Base-by-base conservation (phyloP, 2,888 invertebrate species). In the Paralinhomoeus sp. region DNA sequence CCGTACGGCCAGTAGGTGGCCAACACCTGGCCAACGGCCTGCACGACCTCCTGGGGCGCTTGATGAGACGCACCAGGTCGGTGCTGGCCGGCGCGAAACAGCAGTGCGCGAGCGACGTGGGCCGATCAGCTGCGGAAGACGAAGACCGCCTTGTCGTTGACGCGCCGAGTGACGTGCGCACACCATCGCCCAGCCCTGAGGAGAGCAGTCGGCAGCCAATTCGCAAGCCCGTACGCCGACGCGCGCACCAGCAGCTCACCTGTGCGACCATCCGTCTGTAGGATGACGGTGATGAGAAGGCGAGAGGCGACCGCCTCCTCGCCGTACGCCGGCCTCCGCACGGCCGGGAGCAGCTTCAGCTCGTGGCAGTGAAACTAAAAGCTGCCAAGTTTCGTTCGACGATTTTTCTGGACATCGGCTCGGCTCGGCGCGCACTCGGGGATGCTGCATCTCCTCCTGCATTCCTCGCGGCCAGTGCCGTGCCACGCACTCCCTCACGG, bases 131-230 rank as follows among this genome's bases (percentile, higher is more conserved):
- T 20, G 3, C 45, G 38, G 37, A 48, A 24, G 15, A 48, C 41
- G 38, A 48, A 47, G 21, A 48, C 37, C 20, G 40, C 45, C 43
- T 47, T 47, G 35, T 47, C 47, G 42, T 36, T 45, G 18, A 24
- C 21, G 17, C 42, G 24, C 22, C 47, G 27, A 39, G 36, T 42
- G 20, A 47, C 36, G 42, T 47, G 45, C 21, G 22, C 34, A 40
- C n/a, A 45, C 9, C 27, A 47, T 39, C 3, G 43, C 27, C 45
- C 45, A 47, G 18, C 47, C 45, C 15, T 27, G 27, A 27, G 27
- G 5, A 27, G 5, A 27, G n/a, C n/a, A n/a, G n/a, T n/a, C n/a
- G n/a, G n/a, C n/a, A n/a, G n/a, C n/a, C n/a, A n/a, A n/a, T n/a
- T n/a, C n/a, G n/a, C n/a, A n/a, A n/a, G n/a, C n/a, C n/a, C n/a